These are phyloP conservation scores for Drosophila santomea DNA, from an alignment of 1,140 invertebrate species.

Conservation along the genomic window DNA sequence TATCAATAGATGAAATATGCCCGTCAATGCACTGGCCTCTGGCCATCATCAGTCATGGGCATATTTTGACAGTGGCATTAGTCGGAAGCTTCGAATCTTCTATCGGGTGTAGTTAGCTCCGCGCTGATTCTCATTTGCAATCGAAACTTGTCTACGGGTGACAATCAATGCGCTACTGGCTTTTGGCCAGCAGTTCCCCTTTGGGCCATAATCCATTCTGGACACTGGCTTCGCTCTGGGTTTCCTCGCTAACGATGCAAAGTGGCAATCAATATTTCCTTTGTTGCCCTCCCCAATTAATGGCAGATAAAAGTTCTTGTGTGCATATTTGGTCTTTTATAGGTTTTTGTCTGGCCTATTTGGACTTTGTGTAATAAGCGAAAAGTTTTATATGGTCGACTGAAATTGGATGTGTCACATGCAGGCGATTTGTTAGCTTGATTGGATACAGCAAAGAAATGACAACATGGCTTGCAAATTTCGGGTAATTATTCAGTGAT, in stretches of 20 bases:
- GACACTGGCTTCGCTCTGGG: slow-evolving; percentile 6
- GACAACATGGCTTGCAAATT: neutral
- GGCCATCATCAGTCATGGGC: slow-evolving; percentile 74
- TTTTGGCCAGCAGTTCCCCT: slow-evolving; percentile 7
- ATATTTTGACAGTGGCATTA: slow-evolving; percentile 81
- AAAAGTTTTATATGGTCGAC: slow-evolving; percentile 25
- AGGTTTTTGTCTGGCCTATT: neutral
- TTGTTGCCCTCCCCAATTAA: slow-evolving; percentile 25
- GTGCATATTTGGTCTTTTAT: slow-evolving; percentile 23
- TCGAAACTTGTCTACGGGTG: slow-evolving; percentile 63
- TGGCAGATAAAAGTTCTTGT: slow-evolving; percentile 22
- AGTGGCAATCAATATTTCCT: slow-evolving; percentile 37
- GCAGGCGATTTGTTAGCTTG: slow-evolving; percentile 44
- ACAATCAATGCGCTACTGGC: slow-evolving; percentile 64
- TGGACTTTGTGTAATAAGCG: slow-evolving; percentile 46
- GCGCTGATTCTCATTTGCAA: slow-evolving; percentile 67
- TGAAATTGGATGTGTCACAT: slow-evolving; percentile 67
- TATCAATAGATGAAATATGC: slow-evolving; percentile 73
- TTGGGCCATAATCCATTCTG: slow-evolving; percentile 20
- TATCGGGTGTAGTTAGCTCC: slow-evolving; percentile 3
- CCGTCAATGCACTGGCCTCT: slow-evolving; percentile 41
- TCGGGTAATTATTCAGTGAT: slow-evolving; percentile 4
- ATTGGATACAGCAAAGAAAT: slow-evolving; percentile 14
- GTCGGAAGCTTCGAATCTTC: slow-evolving; percentile 37
- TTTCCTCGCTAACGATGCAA: slow-evolving; percentile 21